Base-by-base conservation (phyloP, 2,797 vertebrate genomes). In the Phataginus tricuspis region DNA sequence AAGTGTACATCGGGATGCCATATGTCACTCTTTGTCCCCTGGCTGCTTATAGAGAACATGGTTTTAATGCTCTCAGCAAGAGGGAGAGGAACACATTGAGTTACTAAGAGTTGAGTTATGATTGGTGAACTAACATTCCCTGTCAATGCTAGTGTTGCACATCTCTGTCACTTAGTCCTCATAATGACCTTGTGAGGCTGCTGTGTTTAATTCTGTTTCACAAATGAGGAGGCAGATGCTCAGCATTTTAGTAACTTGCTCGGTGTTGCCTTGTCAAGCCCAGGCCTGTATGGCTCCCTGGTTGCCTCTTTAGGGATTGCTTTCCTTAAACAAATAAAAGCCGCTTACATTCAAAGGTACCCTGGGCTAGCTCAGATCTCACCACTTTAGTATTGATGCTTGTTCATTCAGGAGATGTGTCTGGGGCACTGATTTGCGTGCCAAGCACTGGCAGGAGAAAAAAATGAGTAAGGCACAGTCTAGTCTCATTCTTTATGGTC, bases 241-340 rank as follows among this genome's bases (percentile, higher is more conserved):
- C 51, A n/a, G 55, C 12, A 29, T 63, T 92, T 63, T 63, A 79
- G 59, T 59, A 39, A 61, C 27, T 27, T 86, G 83, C 71, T 77
- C 9, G 3, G 34, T 64, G 53, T 49, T 39, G 39, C 34, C 19
- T 9, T 45, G 64, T 57, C 75, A 64, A 66, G 96, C 63, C 82
- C 63, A 63, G 66, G 71, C 71, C 86, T 93, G 75, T 66, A 83
- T 93, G 45, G 31, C 66, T 72, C 31, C 59, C 39, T 45, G 57
- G 80, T 57, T 34, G 55, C 42, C 71, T 92, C 53, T 74, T 59
- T 12, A 31, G 37, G 51, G 21, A 18, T 34, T 39, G 7, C 68
- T 83, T 91, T 86, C n/a, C 42, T 89, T 49, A 74, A 63, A 34
- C 61, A 88, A 92, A 66, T 27, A 85, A 72, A 71, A 88, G 9